Conservation (phyloP, 2,113 vertebrate genomes). For the Pontoporia blainvillei region DNA sequence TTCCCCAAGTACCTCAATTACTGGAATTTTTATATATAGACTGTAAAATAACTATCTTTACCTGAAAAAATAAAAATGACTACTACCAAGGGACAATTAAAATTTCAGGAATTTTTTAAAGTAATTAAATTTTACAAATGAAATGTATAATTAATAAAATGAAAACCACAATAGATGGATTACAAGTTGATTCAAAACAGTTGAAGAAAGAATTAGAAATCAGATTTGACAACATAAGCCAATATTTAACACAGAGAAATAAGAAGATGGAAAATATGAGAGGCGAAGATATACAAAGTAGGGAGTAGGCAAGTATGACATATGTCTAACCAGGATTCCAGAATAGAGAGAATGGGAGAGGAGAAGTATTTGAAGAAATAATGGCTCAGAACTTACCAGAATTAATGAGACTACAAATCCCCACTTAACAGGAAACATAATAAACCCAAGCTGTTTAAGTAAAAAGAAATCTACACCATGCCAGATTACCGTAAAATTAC, state of each 20-base stretch:
- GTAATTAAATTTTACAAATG: neutral
- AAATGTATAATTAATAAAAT: neutral
- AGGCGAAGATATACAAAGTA: neutral
- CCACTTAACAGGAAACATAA: neutral
- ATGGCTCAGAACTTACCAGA: neutral
- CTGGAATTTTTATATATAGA: neutral
- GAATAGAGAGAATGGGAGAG: neutral
- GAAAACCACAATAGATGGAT: neutral
- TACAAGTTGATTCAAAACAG: neutral
- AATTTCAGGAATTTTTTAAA: neutral
- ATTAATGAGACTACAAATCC: neutral
- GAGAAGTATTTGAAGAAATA: neutral
- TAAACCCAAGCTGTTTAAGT: neutral
- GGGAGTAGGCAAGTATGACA: neutral
- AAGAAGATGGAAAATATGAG: neutral
- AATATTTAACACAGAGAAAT: neutral
- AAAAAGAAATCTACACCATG: neutral
- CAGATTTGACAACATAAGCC: neutral
- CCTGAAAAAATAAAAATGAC: neutral
- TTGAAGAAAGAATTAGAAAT: neutral
- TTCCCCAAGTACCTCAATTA: neutral
- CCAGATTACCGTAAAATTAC: neutral
- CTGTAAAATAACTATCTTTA: neutral
- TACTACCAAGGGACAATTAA: no score
- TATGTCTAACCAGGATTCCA: neutral